Conservation (phyloP, 2,888 invertebrate species). For the Volucella inflata region DNA sequence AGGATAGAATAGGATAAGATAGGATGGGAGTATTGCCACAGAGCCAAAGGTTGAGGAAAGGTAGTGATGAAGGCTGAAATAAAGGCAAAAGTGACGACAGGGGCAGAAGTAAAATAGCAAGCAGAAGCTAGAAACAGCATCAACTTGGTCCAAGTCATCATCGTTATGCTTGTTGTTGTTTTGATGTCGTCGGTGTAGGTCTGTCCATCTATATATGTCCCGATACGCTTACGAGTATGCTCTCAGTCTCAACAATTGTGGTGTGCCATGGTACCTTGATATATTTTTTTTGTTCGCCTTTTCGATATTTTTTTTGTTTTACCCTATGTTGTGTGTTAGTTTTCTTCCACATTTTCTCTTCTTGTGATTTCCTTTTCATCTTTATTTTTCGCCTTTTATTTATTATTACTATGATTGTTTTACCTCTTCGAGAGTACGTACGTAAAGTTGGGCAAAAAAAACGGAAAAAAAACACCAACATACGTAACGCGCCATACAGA, state of each 20-base stretch:
- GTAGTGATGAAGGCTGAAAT: too few relatives aligned
- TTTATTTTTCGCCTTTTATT: conserved; percentile 74
- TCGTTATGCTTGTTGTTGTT: conserved; percentile 46
- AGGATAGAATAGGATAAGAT: too few relatives aligned
- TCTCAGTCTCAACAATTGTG: conserved; percentile 65
- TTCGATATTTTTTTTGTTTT: conserved; percentile 24
- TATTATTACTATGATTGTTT: conserved; percentile 76
- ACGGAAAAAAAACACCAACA: conserved; percentile 37
- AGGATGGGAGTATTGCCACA: too few relatives aligned
- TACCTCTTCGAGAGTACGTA: conserved; percentile 72
- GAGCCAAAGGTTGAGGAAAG: too few relatives aligned
- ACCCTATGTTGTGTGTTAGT: conserved; percentile 69
- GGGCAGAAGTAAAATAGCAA: background rate
- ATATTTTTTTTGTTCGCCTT: conserved; percentile 10
- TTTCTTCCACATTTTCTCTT: conserved; percentile 69
- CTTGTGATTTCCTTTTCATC: conserved; percentile 73
- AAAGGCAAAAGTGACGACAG: too few relatives aligned
- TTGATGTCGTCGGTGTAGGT: conserved; percentile 62
- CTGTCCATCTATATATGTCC: conserved; percentile 57
- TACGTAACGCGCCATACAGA: conserved; percentile 72
- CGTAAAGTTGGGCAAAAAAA: conserved; percentile 34
- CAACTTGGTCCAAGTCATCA: conserved; percentile 31
- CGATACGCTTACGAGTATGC: conserved; percentile 34
- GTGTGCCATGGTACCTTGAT: conserved; percentile 65
- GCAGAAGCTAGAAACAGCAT: conserved; percentile 16